Conservation (phyloP, 2,113 vertebrate genomes). For the Phycodurus eques region DNA sequence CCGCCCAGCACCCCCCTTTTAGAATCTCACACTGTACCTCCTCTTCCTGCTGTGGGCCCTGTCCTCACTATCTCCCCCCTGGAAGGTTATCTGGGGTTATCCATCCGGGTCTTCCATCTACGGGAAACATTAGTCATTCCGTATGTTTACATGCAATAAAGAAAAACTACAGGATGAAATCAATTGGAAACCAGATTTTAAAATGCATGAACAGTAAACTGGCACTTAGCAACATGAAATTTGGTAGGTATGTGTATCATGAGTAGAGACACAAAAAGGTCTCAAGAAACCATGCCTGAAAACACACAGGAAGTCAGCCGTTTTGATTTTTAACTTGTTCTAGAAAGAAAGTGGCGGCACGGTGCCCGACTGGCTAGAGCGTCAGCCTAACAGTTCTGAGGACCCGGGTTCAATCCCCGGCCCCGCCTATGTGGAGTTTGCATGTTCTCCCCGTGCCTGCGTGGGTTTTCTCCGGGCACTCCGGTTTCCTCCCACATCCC, state of each 20-base stretch:
- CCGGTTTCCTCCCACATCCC: too few species aligned
- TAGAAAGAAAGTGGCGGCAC: too few species aligned
- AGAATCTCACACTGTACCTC: constrained; percentile 11
- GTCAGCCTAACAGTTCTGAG: too few species aligned
- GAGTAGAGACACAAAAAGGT: not conserved
- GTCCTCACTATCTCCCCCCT: not conserved
- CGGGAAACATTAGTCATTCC: constrained; percentile 52
- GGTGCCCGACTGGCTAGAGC: too few species aligned
- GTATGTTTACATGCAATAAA: constrained; percentile 35
- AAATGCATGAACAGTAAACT: not conserved
- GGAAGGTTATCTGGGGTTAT: constrained; percentile 34
- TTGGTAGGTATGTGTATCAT: not conserved
- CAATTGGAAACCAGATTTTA: not conserved
- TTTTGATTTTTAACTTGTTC: not conserved
- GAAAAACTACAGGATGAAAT: not conserved
- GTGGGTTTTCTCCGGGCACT: too few species aligned
- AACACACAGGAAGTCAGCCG: not conserved
- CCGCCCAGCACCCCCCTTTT: constrained; percentile 17
- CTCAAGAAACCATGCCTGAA: not conserved
- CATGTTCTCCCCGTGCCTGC: too few species aligned
- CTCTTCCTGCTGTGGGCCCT: not conserved
- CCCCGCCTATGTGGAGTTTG: too few species aligned
- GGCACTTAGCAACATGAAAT: not conserved
- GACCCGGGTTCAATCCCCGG: too few species aligned
- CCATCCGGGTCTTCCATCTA: constrained; percentile 35